phyloP scores from a whole-genome alignment of 2,797 vertebrate species.

The Megaceryle alcyon region DNA sequence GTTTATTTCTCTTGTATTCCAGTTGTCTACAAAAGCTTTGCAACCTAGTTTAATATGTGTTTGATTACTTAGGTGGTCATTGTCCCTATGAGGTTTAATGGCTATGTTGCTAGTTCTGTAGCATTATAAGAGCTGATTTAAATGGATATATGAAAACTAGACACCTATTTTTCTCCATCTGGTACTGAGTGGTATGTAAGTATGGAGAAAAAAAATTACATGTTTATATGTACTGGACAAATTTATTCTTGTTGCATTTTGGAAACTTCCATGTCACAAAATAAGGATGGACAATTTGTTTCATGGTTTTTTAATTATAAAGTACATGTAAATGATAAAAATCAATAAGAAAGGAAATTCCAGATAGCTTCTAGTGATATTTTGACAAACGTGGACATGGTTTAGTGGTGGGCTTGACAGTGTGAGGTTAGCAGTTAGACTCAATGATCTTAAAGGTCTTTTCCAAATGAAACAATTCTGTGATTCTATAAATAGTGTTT shows the following conservation, averaged over 20 bases:
- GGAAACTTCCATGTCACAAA: not conserved
- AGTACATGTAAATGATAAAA: not conserved
- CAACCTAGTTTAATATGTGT: not conserved
- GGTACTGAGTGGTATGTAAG: not conserved
- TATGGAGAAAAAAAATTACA: not conserved
- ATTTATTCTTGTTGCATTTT: not conserved
- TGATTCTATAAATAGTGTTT: not conserved
- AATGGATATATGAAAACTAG: not conserved
- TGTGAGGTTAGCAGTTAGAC: no score
- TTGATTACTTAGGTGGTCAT: not conserved
- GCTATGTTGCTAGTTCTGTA: not conserved
- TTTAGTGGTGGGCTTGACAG: no score
- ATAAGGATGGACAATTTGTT: not conserved
- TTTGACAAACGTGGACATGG: not conserved
- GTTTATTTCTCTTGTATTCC: not conserved
- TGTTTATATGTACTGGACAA: not conserved
- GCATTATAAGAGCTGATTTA: not conserved
- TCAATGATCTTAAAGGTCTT: no score
- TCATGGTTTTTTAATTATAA: not conserved
- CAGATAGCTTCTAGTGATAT: not conserved
- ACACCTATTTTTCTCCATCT: not conserved
- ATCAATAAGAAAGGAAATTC: not conserved
- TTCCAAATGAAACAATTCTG: no score
- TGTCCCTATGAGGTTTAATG: not conserved
- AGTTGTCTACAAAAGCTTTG: not conserved